Base-by-base conservation (phyloP, 2,888 invertebrate genomes). In the Sphecodes monilicornis region DNA sequence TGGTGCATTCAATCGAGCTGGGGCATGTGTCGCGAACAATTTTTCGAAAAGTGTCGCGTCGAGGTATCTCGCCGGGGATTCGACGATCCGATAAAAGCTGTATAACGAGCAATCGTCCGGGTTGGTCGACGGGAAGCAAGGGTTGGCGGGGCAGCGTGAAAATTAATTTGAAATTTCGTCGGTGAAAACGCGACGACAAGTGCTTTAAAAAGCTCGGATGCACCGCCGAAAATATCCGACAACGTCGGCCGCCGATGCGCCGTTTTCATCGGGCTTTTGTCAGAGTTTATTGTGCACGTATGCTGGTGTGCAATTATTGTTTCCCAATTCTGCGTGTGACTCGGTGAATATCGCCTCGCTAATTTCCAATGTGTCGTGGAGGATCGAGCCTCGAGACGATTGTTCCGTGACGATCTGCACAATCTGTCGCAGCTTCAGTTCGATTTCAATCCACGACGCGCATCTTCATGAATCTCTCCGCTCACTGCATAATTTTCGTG, bases 401-500 rank as follows among this genome's bases (percentile, higher is more conserved):
- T 26, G n/a, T 46, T 60, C 39, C 2, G 3, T 18, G 26, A 22
- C n/a, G 57, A 80, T 80, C 71, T 76, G 71, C 70, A 71, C 76
- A 75, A 68, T n/a, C 36, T n/a, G 22, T 13, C 68, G 70, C 22
- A 29, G 22, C 16, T 16, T 11, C 10, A 18, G 13, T n/a, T 68
- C 66, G n/a, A 76, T 76, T 80, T 72, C 72, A 71, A 80, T 80
- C 39, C 36, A n/a, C 39, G 60, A 29, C 22, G 54, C 60, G 75
- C 46, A 72, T 76, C 76, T 66, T 80, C 71, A 72, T 76, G 80
- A 76, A 72, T 66, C 36, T 16, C 10, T 32, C 57, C 29, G 18
- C 11, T n/a, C 5, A 50, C 6, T 32, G 22, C 22, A 32, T 26
- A 41, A 57, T n/a, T 39, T 22, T 22, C 16, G n/a, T 32, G 66